A percentile compares a stretch with the other conserved stretches of the same genome.
Conservation (phyloP, 1,140 invertebrate species). For the Drosophila carrolli region DNA sequence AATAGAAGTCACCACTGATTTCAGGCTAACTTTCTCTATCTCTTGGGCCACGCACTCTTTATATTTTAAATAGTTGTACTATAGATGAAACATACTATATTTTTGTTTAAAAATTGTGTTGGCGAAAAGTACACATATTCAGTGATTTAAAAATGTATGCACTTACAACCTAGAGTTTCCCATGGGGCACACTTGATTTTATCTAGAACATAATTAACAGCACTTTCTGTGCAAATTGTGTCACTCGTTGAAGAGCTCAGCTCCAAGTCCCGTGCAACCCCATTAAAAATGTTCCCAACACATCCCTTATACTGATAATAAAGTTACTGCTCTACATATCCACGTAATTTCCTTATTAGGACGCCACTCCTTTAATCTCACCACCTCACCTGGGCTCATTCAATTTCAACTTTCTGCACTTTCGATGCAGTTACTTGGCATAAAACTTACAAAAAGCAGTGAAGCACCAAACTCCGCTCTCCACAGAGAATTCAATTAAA, state of each 20-base stretch:
- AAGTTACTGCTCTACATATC: slow-evolving; percentile 17
- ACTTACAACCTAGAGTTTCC: too few species aligned
- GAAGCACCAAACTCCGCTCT: slow-evolving; percentile 33
- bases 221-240: slow-evolving; percentile 16
- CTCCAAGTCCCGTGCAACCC: background rate
- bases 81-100: too few species aligned
- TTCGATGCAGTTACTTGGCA: slow-evolving; percentile 52
- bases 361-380: slow-evolving; percentile 24
- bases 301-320: slow-evolving; percentile 16
- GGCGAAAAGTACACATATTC: too few species aligned
- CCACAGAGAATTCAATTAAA: slow-evolving; percentile 63
- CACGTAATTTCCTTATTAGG: slow-evolving; percentile 48
- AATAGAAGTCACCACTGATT: background rate
- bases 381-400: slow-evolving; percentile 8
- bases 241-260: background rate
- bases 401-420: slow-evolving; percentile 50
- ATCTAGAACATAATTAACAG: slow-evolving; percentile 11
- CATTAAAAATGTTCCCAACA: slow-evolving; percentile 3
- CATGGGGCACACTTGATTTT: slow-evolving; percentile 6
- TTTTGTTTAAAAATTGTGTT: too few species aligned
- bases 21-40: background rate
- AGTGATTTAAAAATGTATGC: too few species aligned
- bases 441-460: slow-evolving; percentile 47
- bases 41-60: background rate
- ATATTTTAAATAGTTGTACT: too few species aligned